Evolutionary conservation across 1,140 invertebrate genomes (phyloP), one percentile per base, ranked within the genome.

Genomic region (Probaryconus sp.): DNA sequence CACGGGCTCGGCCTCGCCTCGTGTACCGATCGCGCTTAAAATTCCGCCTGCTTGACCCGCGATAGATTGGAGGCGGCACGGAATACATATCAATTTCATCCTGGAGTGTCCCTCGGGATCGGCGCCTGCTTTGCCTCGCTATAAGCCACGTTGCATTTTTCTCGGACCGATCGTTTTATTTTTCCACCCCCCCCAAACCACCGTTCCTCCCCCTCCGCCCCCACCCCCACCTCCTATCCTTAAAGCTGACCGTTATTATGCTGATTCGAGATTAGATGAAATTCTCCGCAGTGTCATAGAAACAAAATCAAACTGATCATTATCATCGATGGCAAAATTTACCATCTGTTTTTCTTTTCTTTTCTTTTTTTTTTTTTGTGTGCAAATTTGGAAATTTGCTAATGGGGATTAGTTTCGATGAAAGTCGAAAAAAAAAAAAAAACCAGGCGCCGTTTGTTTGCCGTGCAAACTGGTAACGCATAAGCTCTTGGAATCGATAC

Each of bases 11-110:
- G 51, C 40, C 16, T 28, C 18, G 56, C 50, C 64, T 64, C 42
- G 40, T 69, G 69, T 69, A 67, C 69, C 64, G 82, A 81, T 76
- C 80, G 77, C 82, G 81, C 80, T 87, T 88, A 85, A 88, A 88
- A 88, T 88, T 88, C 87, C 80, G 85, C 78, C 78, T 83, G 85
- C 85, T 87, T 88, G 87, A 88, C 87, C 87, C 82, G 73, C 85
- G 84, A 86, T 88, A 88, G 86, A 88, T 87, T 87, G 85, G 84
- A 85, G 80, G 78, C 77, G 77, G 81, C 81, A 71, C 76, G 84
- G 82, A 87, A 88, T 88, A 88, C 87, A 88, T 88, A 88, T 88
- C 85, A 88, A 88, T 87, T 88, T 86, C 72, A 76, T 78, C 79
- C 74, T 67, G 65, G 69, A 51, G 58, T 78, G 67, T 85, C 87